Conservation (phyloP, 1,140 invertebrate genomes). For the Octopus sinensis region DNA sequence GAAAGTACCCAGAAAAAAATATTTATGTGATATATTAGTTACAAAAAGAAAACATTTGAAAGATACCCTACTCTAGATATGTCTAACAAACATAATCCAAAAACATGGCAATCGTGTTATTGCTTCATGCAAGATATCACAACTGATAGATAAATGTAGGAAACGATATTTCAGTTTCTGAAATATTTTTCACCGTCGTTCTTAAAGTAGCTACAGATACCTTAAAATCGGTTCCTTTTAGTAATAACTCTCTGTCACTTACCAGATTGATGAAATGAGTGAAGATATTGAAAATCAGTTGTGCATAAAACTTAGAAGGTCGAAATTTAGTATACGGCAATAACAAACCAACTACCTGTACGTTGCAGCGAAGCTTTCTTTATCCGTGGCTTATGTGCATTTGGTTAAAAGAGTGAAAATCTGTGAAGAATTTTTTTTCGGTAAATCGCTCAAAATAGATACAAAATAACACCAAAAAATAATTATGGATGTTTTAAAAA, state of each 20-base stretch:
- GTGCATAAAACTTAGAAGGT: conserved; percentile 1
- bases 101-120: not conserved
- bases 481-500: not conserved
- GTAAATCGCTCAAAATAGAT: not conserved
- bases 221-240: conserved; percentile 8
- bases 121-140: conserved; percentile 1
- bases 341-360: not conserved
- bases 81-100: not conserved
- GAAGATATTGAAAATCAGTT: not conserved
- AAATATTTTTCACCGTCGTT: not conserved
- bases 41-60: conserved; percentile 8
- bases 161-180: conserved; percentile 2
- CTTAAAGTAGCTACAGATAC: not conserved
- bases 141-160: not conserved
- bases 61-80: not conserved
- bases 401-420: not conserved
- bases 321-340: not conserved
- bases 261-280: conserved; percentile 7
- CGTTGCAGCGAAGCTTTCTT: not conserved
- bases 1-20: not conserved
- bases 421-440: not conserved
- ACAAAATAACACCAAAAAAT: not conserved
- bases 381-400: conserved; percentile 5
- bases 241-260: not conserved
- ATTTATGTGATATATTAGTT: not conserved